Evolutionary conservation across 2,888 invertebrate genomes (phyloP), one percentile per base, ranked within the genome.

Genomic region (Acholoe squamosa): DNA sequence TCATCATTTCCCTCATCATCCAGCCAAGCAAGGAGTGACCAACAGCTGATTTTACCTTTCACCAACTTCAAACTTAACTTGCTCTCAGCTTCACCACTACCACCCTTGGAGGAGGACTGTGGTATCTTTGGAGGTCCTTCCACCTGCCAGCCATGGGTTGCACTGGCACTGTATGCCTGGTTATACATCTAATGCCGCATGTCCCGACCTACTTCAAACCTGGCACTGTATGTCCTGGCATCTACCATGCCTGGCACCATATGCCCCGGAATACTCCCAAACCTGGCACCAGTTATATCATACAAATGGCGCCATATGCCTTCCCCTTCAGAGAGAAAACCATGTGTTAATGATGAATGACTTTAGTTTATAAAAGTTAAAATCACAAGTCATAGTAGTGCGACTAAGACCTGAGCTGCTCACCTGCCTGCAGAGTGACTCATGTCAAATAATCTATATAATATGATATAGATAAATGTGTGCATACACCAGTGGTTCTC

Each of bases 1-100:
- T 71, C 61, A 61, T 61, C 61, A 61, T 61, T 10, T n/a, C 71
- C 71, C 25, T 28, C 71, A 71, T 28, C 71, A 71, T 71, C 71
- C 71, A 71, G 71, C 71, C 71, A 71, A 71, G 12, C 28, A 71
- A 61, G 61, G 22, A 61, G 43, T 43, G 43, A 71, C 71, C 71
- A 71, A 71, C 71, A 71, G 71, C 71, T 71, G 71, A 71, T 28
- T 71, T 71, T 14, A 28, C 25, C 71, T 71, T 61, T 43, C 1
- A 25, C 28, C 71, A 25, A 71, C 71, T 71, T 0, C 31, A 14
- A 14, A 25, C 19, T 16, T 5, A 25, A 61, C 61, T 61, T 61
- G 61, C 61, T 61, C 43, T 43, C 43, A 14, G 12, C 5, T 0
- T 28, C 71, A 71, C 71, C n/a, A 71, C 28, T 14, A 14, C 28